Evolutionary conservation across 2,888 invertebrate genomes (phyloP).

Genomic region (Aphrophora alni): DNA sequence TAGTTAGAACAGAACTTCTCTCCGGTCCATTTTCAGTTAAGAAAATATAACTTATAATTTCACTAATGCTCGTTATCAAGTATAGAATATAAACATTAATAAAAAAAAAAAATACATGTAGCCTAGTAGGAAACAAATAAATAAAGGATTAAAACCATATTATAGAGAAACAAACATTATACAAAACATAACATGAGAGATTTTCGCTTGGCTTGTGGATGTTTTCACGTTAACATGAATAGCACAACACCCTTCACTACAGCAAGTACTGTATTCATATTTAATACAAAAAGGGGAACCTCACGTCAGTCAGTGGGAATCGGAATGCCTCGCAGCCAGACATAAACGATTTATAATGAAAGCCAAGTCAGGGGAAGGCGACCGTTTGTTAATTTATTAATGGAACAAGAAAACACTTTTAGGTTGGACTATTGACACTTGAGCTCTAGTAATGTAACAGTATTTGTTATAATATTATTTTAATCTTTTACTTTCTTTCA

Average conservation of each 20-base stretch:
- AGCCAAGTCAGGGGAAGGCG: no score
- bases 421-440: neutral
- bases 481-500: no score
- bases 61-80: no score
- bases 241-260: neutral
- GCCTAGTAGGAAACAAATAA: no score
- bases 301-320: neutral
- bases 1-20: no score
- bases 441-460: neutral
- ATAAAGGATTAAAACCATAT: no score
- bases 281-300: neutral
- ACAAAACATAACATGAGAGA: neutral
- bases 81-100: no score
- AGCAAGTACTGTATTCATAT: neutral
- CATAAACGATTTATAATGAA: neutral
- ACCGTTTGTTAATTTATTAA: neutral
- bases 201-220: neutral
- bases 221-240: neutral
- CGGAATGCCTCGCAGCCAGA: neutral
- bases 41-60: no score
- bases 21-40: no score
- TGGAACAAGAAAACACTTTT: neutral
- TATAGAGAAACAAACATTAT: no score
- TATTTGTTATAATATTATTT: no score
- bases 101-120: no score